Evolutionary conservation across 2,888 invertebrate species (phyloP).

Genomic region (Scaptomyza polygonia): DNA sequence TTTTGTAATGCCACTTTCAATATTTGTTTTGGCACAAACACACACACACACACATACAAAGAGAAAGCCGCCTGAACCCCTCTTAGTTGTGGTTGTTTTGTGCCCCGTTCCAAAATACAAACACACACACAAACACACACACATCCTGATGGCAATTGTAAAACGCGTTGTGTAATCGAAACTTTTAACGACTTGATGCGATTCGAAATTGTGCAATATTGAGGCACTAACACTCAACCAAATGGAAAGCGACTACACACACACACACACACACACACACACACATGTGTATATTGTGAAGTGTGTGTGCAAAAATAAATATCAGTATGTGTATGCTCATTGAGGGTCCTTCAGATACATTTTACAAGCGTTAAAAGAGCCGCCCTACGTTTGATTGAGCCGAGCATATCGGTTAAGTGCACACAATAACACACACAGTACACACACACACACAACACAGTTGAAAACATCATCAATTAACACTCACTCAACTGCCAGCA

Average conservation of each 20-base stretch:
- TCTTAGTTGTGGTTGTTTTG: constrained; percentile 39
- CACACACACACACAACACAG: constrained; percentile 27
- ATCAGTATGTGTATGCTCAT: constrained; percentile 52
- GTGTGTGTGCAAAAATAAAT: constrained; percentile 61
- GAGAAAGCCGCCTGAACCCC: not conserved
- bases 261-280: constrained; percentile 15
- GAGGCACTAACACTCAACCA: constrained; percentile 75
- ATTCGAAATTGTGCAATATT: constrained; percentile 78
- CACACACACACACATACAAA: not conserved
- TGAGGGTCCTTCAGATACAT: constrained; percentile 74
- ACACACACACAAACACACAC: not conserved
- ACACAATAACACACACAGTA: constrained; percentile 27
- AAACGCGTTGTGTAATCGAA: constrained; percentile 81
- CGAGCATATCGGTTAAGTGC: constrained; percentile 65
- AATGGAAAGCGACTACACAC: constrained; percentile 50
- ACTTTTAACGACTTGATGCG: constrained; percentile 81
- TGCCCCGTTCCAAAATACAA: not conserved
- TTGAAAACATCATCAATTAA: constrained; percentile 32
- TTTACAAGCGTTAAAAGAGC: constrained; percentile 52
- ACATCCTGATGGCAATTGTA: constrained; percentile 65
- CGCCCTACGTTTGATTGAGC: constrained; percentile 50
- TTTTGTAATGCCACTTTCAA: constrained; percentile 72
- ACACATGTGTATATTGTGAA: constrained; percentile 26
- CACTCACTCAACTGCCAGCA: constrained; percentile 4
- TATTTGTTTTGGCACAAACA: constrained; percentile 69